Percentiles rank a stretch among this genome's conserved stretches.
Evolutionary conservation across 2,888 invertebrate genomes (phyloP).

Genomic region (Lymantria monacha): DNA sequence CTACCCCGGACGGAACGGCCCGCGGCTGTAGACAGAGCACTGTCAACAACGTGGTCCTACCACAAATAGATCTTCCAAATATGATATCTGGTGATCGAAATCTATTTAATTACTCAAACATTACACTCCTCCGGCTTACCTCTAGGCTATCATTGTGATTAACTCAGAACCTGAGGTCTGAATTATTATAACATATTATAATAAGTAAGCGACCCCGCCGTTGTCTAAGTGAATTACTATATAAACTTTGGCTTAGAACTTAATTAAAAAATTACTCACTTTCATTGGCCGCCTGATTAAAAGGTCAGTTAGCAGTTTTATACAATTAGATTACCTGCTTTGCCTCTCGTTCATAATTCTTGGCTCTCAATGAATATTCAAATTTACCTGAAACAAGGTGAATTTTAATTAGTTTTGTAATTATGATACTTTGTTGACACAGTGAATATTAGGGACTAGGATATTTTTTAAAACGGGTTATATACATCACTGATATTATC

Average conservation of each 20-base stretch:
- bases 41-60: no score
- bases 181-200: neutral
- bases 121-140: no score
- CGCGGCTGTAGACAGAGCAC: no score
- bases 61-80: no score
- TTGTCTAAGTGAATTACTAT: slow-evolving; percentile 19
- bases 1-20: no score
- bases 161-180: neutral
- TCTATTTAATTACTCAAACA: no score
- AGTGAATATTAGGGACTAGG: neutral
- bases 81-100: no score
- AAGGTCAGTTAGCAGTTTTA: slow-evolving; percentile 23
- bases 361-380: slow-evolving; percentile 25
- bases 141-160: no score
- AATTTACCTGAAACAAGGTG: slow-evolving; percentile 38
- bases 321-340: slow-evolving; percentile 31
- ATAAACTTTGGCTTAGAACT: slow-evolving; percentile 22
- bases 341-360: slow-evolving; percentile 12
- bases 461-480: no score
- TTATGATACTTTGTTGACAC: slow-evolving; percentile 1
- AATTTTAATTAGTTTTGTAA: slow-evolving; percentile 12
- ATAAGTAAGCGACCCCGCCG: neutral
- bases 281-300: slow-evolving; percentile 24
- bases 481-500: no score
- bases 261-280: slow-evolving; percentile 35